These are phyloP conservation scores for Oligia strigilis DNA, from an alignment of 2,888 invertebrate species.

Conservation along the genomic window DNA sequence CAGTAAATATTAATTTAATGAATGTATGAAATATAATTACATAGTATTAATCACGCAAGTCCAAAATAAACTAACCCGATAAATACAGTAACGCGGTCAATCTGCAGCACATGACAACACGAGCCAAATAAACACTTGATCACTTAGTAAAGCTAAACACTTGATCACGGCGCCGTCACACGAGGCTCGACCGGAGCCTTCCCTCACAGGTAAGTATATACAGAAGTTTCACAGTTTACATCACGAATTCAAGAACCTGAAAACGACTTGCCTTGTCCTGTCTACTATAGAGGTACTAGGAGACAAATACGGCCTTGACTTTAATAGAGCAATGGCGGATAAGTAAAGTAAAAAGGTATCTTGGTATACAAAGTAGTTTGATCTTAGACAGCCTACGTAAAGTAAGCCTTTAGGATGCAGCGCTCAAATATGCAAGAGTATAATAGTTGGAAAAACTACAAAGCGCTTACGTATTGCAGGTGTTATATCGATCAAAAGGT, in stretches of 20 bases:
- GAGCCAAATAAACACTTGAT: constrained; percentile 29
- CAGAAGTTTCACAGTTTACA: constrained; percentile 21
- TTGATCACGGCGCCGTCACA: constrained; percentile 45
- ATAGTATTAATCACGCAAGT: neutral
- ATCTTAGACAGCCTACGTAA: neutral
- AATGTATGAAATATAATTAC: neutral
- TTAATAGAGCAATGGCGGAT: neutral
- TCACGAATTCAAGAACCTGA: neutral
- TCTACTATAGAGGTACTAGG: neutral
- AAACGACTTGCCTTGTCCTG: neutral
- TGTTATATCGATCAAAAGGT: neutral
- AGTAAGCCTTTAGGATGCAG: neutral
- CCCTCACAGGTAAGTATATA: neutral
- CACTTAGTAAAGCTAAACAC: constrained; percentile 52
- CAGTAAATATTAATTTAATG: neutral
- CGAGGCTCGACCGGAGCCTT: neutral
- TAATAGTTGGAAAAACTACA: no score
- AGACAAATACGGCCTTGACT: no score
- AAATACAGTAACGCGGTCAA: constrained; percentile 7
- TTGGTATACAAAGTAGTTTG: neutral
- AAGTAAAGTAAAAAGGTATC: no score
- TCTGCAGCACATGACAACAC: constrained; percentile 18
- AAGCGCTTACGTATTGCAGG: no score
- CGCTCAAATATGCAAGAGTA: neutral
- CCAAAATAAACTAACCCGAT: constrained; percentile 1